Conservation (phyloP, 2,797 vertebrate genomes). For the Lindbergichthys nudifrons region DNA sequence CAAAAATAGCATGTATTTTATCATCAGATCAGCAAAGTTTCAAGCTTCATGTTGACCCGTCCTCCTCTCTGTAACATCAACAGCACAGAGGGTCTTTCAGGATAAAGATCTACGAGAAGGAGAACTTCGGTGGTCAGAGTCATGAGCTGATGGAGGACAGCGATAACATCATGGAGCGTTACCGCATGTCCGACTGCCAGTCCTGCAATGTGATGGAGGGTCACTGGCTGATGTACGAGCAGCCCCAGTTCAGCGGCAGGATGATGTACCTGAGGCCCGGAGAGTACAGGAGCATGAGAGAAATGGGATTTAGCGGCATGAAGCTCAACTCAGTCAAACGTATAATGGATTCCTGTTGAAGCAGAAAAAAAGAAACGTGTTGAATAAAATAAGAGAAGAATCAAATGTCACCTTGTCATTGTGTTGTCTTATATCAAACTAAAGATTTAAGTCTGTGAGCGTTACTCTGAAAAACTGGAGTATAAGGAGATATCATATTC, state of each 20-base stretch:
- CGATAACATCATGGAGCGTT: conserved; percentile 72
- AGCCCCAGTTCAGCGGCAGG: conserved; percentile 73
- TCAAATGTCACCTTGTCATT: conserved; percentile 10
- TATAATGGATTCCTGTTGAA: conserved; percentile 73
- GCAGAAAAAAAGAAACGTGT: conserved; percentile 12
- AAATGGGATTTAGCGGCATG: conserved; percentile 66
- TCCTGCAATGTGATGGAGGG: conserved; percentile 78
- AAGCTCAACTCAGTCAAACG: conserved; percentile 72
- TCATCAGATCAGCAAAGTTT: not conserved
- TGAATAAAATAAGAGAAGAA: conserved; percentile 52
- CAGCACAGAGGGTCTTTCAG: conserved; percentile 68
- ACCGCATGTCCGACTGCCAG: conserved; percentile 72
- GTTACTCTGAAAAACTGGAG: not conserved
- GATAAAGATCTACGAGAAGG: conserved; percentile 72
- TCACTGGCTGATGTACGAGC: conserved; percentile 80
- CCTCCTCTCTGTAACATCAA: not conserved
- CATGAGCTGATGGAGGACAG: conserved; percentile 77
- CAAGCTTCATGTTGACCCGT: not conserved
- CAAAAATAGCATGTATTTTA: not conserved
- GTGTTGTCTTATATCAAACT: not conserved
- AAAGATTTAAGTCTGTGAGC: not conserved
- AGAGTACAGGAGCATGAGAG: conserved; percentile 78
- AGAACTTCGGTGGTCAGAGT: conserved; percentile 70
- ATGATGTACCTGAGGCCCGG: conserved; percentile 78
- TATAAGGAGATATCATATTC: not conserved